These are phyloP conservation scores for Hirtodrosophila duncani DNA, from an alignment of 2,888 invertebrate species.

Conservation along the genomic window DNA sequence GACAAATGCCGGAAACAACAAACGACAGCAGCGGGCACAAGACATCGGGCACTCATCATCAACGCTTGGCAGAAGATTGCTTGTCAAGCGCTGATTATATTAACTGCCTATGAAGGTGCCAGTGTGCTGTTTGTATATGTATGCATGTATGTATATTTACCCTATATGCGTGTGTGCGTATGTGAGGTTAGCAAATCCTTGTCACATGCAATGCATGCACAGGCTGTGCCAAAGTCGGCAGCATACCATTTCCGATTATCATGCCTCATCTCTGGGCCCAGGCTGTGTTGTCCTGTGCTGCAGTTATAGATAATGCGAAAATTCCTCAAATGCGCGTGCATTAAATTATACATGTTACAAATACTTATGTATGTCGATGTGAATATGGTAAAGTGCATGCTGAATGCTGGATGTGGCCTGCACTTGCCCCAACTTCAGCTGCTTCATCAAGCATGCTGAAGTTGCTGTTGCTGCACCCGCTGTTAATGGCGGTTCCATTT, in stretches of 20 bases:
- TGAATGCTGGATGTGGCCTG: background rate
- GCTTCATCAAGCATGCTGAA: constrained; percentile 2
- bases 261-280: too few relatives aligned
- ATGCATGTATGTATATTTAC: background rate
- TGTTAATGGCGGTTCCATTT: constrained; percentile 39
- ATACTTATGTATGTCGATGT: background rate
- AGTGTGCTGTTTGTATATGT: background rate
- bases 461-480: constrained; percentile 5
- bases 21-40: constrained; percentile 29
- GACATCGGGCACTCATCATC: constrained; percentile 43
- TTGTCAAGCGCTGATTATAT: constrained; percentile 64
- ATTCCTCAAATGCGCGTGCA: constrained; percentile 45
- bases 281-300: background rate
- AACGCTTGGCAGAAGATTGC: constrained; percentile 58
- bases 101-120: constrained; percentile 48
- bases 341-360: constrained; percentile 33
- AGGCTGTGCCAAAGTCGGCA: constrained; percentile 42
- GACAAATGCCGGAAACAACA: constrained; percentile 56
- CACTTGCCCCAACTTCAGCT: constrained; percentile 11
- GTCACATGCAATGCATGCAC: constrained; percentile 5
- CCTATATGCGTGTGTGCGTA: background rate
- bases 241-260: too few relatives aligned
- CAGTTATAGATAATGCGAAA: constrained; percentile 35
- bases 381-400: background rate
- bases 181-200: background rate